These are phyloP conservation scores for Nymphalis c-album DNA, from an alignment of 2,888 invertebrate genomes.

Conservation along the genomic window DNA sequence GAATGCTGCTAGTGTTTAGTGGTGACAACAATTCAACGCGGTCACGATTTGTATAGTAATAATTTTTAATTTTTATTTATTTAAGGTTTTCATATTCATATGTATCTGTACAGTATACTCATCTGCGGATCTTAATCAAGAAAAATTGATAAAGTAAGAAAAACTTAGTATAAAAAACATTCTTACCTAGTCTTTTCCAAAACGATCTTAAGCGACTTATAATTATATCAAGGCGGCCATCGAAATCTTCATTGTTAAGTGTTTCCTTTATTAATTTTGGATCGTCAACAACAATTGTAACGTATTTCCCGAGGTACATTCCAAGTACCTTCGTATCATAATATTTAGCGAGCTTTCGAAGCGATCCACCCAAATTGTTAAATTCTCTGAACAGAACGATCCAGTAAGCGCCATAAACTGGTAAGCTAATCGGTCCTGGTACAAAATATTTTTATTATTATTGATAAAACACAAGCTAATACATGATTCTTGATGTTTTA, in stretches of 20 bases:
- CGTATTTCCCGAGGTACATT: constrained; percentile 75
- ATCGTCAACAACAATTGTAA: constrained; percentile 78
- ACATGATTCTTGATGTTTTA: too few species aligned
- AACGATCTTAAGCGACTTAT: constrained; percentile 76
- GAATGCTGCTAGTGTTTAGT: too few species aligned
- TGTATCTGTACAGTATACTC: too few species aligned
- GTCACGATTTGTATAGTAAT: too few species aligned
- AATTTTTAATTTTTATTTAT: too few species aligned
- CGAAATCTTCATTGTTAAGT: constrained; percentile 81
- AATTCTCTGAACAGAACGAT: constrained; percentile 77
- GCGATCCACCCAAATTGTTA: constrained; percentile 74
- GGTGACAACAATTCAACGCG: too few species aligned
- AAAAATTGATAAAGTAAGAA: neutral
- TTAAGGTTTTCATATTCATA: too few species aligned
- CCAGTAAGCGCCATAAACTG: constrained; percentile 83
- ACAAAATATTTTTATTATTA: neutral
- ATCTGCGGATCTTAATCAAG: neutral
- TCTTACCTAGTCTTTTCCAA: constrained; percentile 78
- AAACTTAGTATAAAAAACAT: neutral
- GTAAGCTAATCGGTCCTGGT: constrained; percentile 83
- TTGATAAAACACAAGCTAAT: too few species aligned
- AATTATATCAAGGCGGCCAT: constrained; percentile 80
- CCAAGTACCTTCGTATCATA: constrained; percentile 84
- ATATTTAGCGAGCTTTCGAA: constrained; percentile 72
- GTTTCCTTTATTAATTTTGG: constrained; percentile 80